Conservation (phyloP, 2,888 invertebrate genomes). For the Andrena bucephala region DNA sequence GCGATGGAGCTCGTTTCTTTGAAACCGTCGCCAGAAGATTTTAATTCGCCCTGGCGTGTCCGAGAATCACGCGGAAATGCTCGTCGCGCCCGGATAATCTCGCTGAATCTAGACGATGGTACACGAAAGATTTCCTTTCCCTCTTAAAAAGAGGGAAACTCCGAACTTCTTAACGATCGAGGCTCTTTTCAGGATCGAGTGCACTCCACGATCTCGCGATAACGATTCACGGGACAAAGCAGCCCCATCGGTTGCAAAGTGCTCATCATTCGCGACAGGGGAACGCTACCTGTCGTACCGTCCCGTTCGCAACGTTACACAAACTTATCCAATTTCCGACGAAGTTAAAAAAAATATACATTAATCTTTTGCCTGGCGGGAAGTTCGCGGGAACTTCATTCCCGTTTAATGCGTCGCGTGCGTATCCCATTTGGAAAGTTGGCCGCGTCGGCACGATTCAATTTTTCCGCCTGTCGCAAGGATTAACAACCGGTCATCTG, state of each 20-base stretch:
- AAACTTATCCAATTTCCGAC: slow-evolving; percentile 54
- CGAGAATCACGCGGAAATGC: neutral
- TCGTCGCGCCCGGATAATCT: slow-evolving; percentile 5
- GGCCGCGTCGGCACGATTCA: neutral
- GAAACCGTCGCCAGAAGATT: slow-evolving; percentile 1
- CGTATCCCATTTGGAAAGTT: slow-evolving; percentile 27
- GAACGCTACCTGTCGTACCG: slow-evolving; percentile 4
- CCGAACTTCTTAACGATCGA: slow-evolving; percentile 21
- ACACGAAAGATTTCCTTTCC: slow-evolving; percentile 4
- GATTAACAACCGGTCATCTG: slow-evolving; percentile 16
- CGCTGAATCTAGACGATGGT: neutral
- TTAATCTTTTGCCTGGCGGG: slow-evolving; percentile 43
- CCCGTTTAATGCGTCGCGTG: slow-evolving; percentile 34
- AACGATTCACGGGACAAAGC: slow-evolving; percentile 3
- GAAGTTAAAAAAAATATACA: slow-evolving; percentile 40
- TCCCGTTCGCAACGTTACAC: slow-evolving; percentile 26
- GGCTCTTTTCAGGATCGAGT: neutral
- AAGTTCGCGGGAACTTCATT: slow-evolving; percentile 26
- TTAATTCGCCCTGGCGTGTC: slow-evolving; percentile 16
- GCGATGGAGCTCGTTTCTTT: neutral
- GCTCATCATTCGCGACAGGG: slow-evolving; percentile 20
- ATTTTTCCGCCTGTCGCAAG: neutral
- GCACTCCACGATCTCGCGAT: slow-evolving; percentile 9
- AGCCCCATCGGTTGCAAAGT: neutral
- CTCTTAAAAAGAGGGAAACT: neutral